A percentile compares a stretch with the other conserved stretches of the same genome.
Evolutionary conservation across 2,113 vertebrate species (phyloP).

Genomic region (Melanerpes aurifrons): DNA sequence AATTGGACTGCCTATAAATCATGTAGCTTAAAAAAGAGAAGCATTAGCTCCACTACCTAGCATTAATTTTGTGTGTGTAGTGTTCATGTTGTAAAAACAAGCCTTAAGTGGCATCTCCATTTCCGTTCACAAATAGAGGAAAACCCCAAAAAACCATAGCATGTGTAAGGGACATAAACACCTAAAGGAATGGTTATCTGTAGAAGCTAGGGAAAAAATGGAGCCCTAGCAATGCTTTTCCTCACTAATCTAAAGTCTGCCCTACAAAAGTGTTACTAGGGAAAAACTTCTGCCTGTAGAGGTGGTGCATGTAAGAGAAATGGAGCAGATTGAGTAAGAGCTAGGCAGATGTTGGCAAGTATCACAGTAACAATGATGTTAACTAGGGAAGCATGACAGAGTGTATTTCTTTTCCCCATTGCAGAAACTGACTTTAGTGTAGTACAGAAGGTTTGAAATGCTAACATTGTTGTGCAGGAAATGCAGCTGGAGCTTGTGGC

Average conservation of each 20-base stretch:
- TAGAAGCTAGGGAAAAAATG: background rate
- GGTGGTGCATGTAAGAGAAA: background rate
- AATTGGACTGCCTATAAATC: background rate
- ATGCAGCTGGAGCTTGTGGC: background rate
- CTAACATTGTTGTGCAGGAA: background rate
- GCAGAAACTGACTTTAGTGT: background rate
- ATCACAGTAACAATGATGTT: background rate
- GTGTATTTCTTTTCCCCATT: background rate
- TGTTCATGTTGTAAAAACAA: background rate
- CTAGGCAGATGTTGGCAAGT: background rate
- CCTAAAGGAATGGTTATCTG: background rate
- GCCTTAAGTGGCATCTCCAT: background rate
- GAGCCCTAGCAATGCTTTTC: background rate
- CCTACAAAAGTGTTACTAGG: background rate
- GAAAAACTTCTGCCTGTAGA: background rate
- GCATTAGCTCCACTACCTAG: background rate
- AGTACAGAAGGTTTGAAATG: background rate
- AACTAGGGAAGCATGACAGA: background rate
- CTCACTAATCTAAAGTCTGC: background rate
- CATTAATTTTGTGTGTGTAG: background rate
- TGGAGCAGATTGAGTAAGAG: background rate
- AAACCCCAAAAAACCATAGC: background rate
- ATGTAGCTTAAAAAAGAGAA: background rate
- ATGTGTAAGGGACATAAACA: background rate
- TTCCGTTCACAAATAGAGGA: background rate